A percentile compares a stretch with the other conserved stretches of the same genome.
Evolutionary conservation across 30 jellyfish, hydroid and myxozoan species (phyloP).

Genomic region (Pelagia noctiluca): DNA sequence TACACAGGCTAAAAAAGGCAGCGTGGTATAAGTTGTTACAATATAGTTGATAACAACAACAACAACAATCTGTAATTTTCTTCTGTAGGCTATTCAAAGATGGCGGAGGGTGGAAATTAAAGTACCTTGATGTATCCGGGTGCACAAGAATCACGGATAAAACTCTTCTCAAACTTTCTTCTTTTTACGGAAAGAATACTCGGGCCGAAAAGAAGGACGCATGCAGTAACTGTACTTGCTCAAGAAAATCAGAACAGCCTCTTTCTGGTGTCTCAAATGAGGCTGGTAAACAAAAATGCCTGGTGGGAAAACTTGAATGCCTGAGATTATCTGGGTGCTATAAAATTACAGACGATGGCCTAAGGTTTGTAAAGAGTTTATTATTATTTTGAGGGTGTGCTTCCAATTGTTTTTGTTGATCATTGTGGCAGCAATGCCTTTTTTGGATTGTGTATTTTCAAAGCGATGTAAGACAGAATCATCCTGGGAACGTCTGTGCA

Average conservation of each 20-base stretch:
- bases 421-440: too few species aligned
- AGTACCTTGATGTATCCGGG: slow-evolving; percentile 87
- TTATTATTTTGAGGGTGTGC: not conserved
- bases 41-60: too few species aligned
- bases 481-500: too few species aligned
- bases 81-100: slow-evolving; percentile 76
- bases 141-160: slow-evolving; percentile 85
- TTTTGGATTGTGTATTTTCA: too few species aligned
- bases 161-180: slow-evolving; percentile 66
- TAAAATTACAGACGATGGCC: slow-evolving; percentile 89
- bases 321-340: slow-evolving; percentile 88
- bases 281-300: slow-evolving; percentile 1
- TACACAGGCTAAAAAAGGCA: too few species aligned
- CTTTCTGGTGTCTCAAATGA: not conserved
- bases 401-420: too few species aligned
- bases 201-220: slow-evolving; percentile 20
- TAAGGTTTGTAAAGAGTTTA: slow-evolving; percentile 65
- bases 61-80: not conserved
- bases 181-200: slow-evolving; percentile 61
- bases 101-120: slow-evolving; percentile 75
- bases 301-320: slow-evolving; percentile 43
- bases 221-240: slow-evolving; percentile 60
- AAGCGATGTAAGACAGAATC: too few species aligned
- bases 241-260: slow-evolving; percentile 4
- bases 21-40: too few species aligned